Evolutionary conservation across 2,113 vertebrate species (phyloP), one percentile per base, ranked within the genome.

Genomic region (Propithecus coquereli): DNA sequence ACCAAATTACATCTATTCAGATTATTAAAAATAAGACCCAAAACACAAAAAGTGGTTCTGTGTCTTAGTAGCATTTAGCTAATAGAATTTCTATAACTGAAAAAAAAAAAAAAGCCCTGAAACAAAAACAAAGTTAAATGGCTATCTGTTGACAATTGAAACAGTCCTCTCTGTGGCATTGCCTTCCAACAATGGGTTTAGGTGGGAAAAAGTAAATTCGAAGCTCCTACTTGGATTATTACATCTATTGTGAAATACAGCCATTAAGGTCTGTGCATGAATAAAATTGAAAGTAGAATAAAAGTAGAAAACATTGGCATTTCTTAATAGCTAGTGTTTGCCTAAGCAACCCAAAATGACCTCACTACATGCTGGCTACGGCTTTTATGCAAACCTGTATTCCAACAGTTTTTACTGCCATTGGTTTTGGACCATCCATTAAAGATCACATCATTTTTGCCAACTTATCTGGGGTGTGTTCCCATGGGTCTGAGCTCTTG

Each of bases 121-220:
- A 73, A 32, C 43, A 45, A 23, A 14, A n/a, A 13, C n/a, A 30
- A 63, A 30, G 43, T 40, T 73, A 61, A 22, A 20, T 4, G 27
- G 23, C n/a, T 16, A 23, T 3, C 22, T 4, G 30, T 5, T 32
- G 43, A 83, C 32, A 22, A 10, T 47, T 16, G 11, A 73, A 14
- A 11, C 11, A 11, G 10, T 23, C 25, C 4, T 8, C 0, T 61
- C 18, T 16, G 23, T 30, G 61, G 20, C 52, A 9, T 0, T 71
- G 30, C 16, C 52, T 73, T 54, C 23, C 9, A 25, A 73, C 16
- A 20, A 27, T 4, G 16, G 68, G 17, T 47, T 40, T 40, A 16
- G 45, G 34, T 18, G 17, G 43, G n/a, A 52, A 63, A 16, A 87
- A 70, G 34, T 22, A 25, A 25, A 73, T 22, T 82, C 43, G 9